These are phyloP conservation scores for Orgyia antiqua DNA, from an alignment of 2,888 invertebrate species.

Conservation along the genomic window DNA sequence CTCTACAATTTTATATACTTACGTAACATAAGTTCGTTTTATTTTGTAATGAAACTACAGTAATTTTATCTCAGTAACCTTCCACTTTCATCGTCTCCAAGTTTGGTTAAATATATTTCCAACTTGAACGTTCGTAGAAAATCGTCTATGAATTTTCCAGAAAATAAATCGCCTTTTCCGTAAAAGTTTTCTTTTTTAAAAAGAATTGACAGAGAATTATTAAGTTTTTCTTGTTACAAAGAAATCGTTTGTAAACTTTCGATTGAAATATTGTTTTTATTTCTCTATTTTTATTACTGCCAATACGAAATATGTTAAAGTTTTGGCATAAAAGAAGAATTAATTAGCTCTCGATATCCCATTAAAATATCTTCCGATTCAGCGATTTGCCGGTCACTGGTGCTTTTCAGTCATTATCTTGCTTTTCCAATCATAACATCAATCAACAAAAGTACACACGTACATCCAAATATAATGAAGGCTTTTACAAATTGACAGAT, in stretches of 20 bases:
- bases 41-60: slow-evolving; percentile 22
- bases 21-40: too few species aligned
- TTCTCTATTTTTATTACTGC: too few species aligned
- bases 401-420: background rate
- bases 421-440: background rate
- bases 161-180: slow-evolving; percentile 11
- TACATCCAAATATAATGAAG: slow-evolving; percentile 1
- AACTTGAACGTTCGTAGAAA: slow-evolving; percentile 16
- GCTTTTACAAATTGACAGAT: slow-evolving; percentile 20
- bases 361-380: too few species aligned
- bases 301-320: too few species aligned
- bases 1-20: too few species aligned
- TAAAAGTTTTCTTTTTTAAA: slow-evolving; percentile 2
- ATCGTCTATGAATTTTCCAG: slow-evolving; percentile 8
- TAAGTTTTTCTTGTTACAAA: slow-evolving; percentile 3
- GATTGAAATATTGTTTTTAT: background rate
- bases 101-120: slow-evolving; percentile 12
- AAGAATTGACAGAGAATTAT: slow-evolving; percentile 3
- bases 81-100: slow-evolving; percentile 15
- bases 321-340: too few species aligned
- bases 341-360: too few species aligned
- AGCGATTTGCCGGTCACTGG: too few species aligned
- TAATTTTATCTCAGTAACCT: slow-evolving; percentile 23
- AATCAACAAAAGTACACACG: slow-evolving; percentile 1
- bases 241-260: background rate